Conservation (phyloP, 2,113 vertebrate genomes). For the Cranoglanis bouderius region DNA sequence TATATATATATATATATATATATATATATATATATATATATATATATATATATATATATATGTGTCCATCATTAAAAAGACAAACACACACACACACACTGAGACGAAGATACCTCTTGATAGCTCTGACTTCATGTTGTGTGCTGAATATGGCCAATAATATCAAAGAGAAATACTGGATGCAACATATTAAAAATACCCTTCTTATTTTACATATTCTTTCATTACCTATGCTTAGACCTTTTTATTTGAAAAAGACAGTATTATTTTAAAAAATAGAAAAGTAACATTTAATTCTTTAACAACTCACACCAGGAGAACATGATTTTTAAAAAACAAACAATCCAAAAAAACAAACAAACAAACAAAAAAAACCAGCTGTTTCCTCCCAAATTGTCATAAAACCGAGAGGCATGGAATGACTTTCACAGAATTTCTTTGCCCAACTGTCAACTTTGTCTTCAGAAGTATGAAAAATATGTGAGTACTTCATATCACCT, state of each 20-base stretch:
- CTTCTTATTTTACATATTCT: conserved; percentile 29
- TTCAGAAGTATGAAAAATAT: conserved; percentile 52
- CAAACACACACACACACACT: conserved; percentile 17
- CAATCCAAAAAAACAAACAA: neutral
- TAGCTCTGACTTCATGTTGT: conserved; percentile 16
- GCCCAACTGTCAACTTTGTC: conserved; percentile 22
- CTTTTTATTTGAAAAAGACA: conserved; percentile 26
- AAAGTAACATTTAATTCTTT: conserved; percentile 38
- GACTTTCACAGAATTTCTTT: conserved; percentile 22
- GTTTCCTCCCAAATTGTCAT: neutral
- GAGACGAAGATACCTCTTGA: conserved; percentile 16
- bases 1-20: neutral
- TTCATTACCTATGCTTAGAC: conserved; percentile 25
- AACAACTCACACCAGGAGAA: conserved; percentile 26
- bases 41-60: neutral
- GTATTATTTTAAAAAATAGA: conserved; percentile 45
- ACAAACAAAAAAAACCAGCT: neutral
- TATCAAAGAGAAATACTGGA: conserved; percentile 45
- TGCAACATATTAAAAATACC: conserved; percentile 48
- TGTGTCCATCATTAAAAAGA: conserved; percentile 7
- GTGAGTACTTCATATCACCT: conserved; percentile 35
- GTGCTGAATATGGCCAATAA: conserved; percentile 31
- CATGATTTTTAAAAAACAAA: neutral
- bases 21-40: neutral
- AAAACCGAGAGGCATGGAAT: conserved; percentile 27